phyloP scores from a whole-genome alignment of 2,797 vertebrate genomes.

The Poecilia picta region DNA sequence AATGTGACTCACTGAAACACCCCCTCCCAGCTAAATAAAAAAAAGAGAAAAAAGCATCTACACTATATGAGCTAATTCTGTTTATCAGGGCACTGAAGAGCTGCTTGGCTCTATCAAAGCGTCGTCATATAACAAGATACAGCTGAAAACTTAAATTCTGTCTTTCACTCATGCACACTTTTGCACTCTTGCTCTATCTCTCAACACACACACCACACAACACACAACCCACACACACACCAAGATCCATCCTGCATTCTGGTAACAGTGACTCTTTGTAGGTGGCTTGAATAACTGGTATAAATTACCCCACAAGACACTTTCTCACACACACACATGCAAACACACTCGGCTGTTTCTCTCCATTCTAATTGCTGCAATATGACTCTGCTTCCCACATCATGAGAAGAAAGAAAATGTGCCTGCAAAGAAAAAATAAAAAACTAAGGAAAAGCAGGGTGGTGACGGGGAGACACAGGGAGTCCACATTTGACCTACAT shows the following conservation, averaged over 20 bases:
- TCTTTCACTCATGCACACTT: constrained; percentile 27
- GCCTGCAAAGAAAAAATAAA: constrained; percentile 9
- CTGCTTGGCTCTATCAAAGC: constrained; percentile 60
- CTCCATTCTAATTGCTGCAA: constrained; percentile 68
- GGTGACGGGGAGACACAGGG: constrained; percentile 6
- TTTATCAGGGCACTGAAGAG: constrained; percentile 66
- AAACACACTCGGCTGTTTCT: constrained; percentile 36
- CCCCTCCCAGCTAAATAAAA: neutral
- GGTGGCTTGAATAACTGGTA: constrained; percentile 68
- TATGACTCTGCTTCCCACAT: constrained; percentile 72
- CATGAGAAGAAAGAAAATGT: constrained; percentile 45
- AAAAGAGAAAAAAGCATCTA: constrained; percentile 17
- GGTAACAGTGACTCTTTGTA: constrained; percentile 72
- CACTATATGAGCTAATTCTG: constrained; percentile 53
- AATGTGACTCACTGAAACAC: constrained; percentile 42
- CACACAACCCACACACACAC: neutral
- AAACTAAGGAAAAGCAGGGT: constrained; percentile 16
- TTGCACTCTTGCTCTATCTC: neutral
- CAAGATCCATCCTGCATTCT: constrained; percentile 49
- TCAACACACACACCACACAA: constrained; percentile 20
- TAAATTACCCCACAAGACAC: constrained; percentile 69
- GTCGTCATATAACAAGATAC: constrained; percentile 55
- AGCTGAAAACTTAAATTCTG: constrained; percentile 36
- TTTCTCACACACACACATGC: constrained; percentile 23
- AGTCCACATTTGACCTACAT: constrained; percentile 53